A percentile compares a stretch with the other conserved stretches of the same genome.
These are phyloP conservation scores for Cirrhinus molitorella DNA, from an alignment of 2,797 vertebrate genomes.

Conservation along the genomic window DNA sequence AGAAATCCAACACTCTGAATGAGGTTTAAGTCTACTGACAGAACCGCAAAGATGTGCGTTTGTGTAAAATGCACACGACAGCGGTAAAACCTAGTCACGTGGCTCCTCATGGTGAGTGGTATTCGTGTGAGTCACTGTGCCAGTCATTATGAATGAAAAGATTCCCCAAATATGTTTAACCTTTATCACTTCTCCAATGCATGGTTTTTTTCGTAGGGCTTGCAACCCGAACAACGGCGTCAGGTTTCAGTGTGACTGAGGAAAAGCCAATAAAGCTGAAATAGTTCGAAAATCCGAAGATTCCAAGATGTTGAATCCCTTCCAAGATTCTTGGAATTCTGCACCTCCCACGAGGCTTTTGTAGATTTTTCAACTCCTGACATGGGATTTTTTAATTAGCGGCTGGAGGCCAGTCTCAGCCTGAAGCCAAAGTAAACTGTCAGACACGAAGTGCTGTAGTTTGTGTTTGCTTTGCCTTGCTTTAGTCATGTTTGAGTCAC, in stretches of 20 bases:
- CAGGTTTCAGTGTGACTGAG: conserved; percentile 8
- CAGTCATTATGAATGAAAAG: conserved; percentile 29
- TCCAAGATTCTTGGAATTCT: conserved; percentile 37
- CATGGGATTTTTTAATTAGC: conserved; percentile 48
- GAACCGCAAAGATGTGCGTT: background rate
- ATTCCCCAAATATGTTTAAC: conserved; percentile 21
- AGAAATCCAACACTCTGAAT: no score
- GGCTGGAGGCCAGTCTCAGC: conserved; percentile 32
- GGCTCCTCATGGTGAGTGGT: background rate
- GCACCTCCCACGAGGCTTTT: conserved; percentile 40
- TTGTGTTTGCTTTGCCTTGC: conserved; percentile 28
- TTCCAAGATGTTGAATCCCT: background rate
- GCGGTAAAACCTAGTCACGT: conserved; percentile 1
- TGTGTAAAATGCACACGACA: background rate
- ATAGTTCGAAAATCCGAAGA: background rate
- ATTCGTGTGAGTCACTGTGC: background rate
- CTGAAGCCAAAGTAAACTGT: conserved; percentile 45
- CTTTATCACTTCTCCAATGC: conserved; percentile 26
- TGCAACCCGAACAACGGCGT: background rate
- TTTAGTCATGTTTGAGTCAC: conserved; percentile 54
- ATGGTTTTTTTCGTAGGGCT: background rate
- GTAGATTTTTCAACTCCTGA: conserved; percentile 32
- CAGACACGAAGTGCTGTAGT: conserved; percentile 1
- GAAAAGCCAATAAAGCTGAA: conserved; percentile 3
- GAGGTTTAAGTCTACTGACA: background rate